Evolutionary conservation across 1,140 invertebrate species (phyloP).

Genomic region (Phymorhynchus buccinoides): DNA sequence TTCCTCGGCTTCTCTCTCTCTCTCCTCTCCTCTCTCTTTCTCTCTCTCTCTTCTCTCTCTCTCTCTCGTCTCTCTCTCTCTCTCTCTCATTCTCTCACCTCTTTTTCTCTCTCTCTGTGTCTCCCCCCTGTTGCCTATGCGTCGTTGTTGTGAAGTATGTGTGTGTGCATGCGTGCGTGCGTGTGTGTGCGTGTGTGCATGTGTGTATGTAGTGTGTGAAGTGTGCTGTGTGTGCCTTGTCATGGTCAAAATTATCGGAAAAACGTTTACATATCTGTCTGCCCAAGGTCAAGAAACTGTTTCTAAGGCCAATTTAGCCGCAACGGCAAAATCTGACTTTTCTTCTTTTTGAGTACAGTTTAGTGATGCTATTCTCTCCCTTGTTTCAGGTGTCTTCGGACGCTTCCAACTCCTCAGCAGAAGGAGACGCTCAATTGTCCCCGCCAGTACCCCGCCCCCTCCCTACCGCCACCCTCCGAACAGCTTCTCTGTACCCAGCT

Average conservation of each 20-base stretch:
- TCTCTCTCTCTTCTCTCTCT: neutral
- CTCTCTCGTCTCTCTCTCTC: neutral
- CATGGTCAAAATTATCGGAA: too few species aligned
- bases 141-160: too few species aligned
- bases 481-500: neutral
- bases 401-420: neutral
- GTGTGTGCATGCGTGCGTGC: neutral
- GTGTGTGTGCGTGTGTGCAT: too few species aligned
- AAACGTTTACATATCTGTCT: too few species aligned
- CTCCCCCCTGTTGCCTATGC: neutral
- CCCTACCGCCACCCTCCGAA: slow-evolving; percentile 49
- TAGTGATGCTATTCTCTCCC: neutral
- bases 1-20: slow-evolving; percentile 8
- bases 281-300: too few species aligned
- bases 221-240: too few species aligned
- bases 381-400: slow-evolving; percentile 49
- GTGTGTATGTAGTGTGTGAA: too few species aligned
- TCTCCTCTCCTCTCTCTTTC: neutral
- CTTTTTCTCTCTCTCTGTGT: neutral
- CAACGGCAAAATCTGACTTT: too few species aligned
- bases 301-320: too few species aligned
- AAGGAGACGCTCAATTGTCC: slow-evolving; percentile 47
- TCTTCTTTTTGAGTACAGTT: too few species aligned
- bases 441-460: slow-evolving; percentile 57
- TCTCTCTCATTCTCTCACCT: neutral